Percentiles rank a stretch among this genome's conserved stretches.
Conservation (phyloP, 2,888 invertebrate genomes). For the Xiphydria camelus region DNA sequence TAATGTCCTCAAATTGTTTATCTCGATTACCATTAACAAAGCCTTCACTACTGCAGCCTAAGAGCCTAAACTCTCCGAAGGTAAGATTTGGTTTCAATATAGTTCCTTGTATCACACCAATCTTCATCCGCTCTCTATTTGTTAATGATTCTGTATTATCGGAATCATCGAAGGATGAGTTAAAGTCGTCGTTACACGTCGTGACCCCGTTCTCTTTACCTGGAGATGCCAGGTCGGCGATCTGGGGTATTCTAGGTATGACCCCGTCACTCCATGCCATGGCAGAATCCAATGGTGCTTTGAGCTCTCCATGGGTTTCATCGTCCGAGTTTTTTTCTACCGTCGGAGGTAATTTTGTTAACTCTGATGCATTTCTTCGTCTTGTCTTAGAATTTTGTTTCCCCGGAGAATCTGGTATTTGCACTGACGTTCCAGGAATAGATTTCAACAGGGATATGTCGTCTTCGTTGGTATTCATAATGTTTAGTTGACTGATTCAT, state of each 20-base stretch:
- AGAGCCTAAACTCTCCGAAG: conserved; percentile 39
- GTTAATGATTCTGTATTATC: conserved; percentile 4
- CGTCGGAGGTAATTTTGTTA: conserved; percentile 8
- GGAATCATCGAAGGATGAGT: conserved; percentile 9
- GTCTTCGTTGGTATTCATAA: conserved; percentile 24
- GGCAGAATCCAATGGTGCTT: conserved; percentile 23
- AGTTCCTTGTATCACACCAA: conserved; percentile 39
- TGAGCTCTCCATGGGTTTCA: no score
- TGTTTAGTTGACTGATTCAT: conserved; percentile 14
- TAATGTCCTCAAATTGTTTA: conserved; percentile 9
- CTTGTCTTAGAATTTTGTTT: conserved; percentile 32
- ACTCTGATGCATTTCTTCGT: conserved; percentile 28
- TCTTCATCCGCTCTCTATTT: conserved; percentile 39
- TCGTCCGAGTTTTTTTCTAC: conserved; percentile 1
- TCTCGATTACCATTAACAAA: conserved; percentile 48
- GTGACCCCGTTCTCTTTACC: conserved; percentile 28
- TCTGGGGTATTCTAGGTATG: conserved; percentile 34
- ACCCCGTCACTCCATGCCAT: conserved; percentile 23
- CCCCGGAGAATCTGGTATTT: conserved; percentile 23
- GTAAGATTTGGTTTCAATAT: conserved; percentile 39
- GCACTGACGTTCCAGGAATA: conserved; percentile 3
- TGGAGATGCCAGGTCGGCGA: conserved; percentile 20
- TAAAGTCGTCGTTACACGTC: conserved; percentile 18
- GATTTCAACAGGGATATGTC: conserved; percentile 12
- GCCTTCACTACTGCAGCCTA: conserved; percentile 47